These are phyloP conservation scores for Anoplolepis gracilipes DNA, from an alignment of 1,140 invertebrate genomes.

Conservation along the genomic window DNA sequence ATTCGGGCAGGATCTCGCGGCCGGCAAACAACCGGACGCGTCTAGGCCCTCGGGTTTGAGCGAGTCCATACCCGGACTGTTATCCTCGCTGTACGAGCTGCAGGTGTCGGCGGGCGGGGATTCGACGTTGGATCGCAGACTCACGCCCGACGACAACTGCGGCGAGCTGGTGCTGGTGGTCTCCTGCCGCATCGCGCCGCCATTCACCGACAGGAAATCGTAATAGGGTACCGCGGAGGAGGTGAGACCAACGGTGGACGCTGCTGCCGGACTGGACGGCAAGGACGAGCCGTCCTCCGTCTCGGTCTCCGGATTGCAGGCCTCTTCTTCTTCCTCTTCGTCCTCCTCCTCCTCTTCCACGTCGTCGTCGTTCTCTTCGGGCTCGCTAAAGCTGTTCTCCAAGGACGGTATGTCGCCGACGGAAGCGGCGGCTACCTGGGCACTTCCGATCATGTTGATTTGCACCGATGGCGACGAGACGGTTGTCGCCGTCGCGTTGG, in stretches of 20 bases:
- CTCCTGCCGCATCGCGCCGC: constrained; percentile 81
- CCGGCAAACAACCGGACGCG: constrained; percentile 84
- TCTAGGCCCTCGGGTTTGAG: constrained; percentile 85
- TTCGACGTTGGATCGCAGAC: constrained; percentile 78
- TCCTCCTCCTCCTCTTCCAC: constrained; percentile 62
- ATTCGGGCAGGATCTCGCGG: constrained; percentile 84
- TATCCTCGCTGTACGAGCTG: constrained; percentile 82
- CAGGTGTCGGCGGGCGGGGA: constrained; percentile 81
- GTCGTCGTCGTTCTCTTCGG: constrained; percentile 71
- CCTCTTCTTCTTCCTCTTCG: constrained; percentile 64
- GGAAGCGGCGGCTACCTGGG: background rate
- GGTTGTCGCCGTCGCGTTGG: background rate
- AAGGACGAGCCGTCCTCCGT: constrained; percentile 81
- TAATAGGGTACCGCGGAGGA: constrained; percentile 78
- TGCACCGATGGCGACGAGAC: constrained; percentile 62
- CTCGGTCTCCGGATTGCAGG: constrained; percentile 76
- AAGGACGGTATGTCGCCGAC: constrained; percentile 70
- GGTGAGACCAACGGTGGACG: constrained; percentile 70
- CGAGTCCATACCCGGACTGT: constrained; percentile 72
- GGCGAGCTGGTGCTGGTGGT: constrained; percentile 83
- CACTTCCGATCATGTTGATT: constrained; percentile 54
- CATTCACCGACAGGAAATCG: constrained; percentile 82
- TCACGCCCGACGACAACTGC: constrained; percentile 75
- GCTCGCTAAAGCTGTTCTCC: constrained; percentile 80
- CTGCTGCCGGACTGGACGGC: constrained; percentile 80